Evolutionary conservation across 2,113 vertebrate species (phyloP), one percentile per base, ranked within the genome.

Genomic region (Toxotes chatareus): DNA sequence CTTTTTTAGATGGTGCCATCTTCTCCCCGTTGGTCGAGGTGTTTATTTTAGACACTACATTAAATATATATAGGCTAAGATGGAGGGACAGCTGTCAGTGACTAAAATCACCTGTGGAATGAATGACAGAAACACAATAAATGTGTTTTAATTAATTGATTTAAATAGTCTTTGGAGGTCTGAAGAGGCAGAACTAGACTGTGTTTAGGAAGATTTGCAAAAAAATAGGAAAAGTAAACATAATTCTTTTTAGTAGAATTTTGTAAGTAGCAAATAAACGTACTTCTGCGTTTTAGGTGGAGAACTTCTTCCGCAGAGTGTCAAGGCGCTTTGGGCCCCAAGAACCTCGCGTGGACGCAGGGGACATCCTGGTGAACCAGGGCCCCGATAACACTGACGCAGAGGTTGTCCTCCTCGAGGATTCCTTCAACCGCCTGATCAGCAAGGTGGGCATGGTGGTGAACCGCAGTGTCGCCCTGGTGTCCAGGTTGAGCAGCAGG

Each of bases 221-320:
- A 38, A 38, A 4, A 40, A 8, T 40, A 40, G 38, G 38, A 40
- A 40, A 7, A 9, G 38, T 51, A 9, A 51, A 51, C 21, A 21
- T 21, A 21, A 51, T 12, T 31, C 34, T 32, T 3, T 8, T 16
- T 36, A 7, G 36, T 27, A 27, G 27, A 27, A 27, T 27, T 27
- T 27, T 27, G 27, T 27, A 27, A 27, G 27, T 27, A 27, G 27
- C 27, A 34, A 36, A 34, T 38, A 19, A 71, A 60, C 10, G 19
- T 2, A 57, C 34, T 19, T 63, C 9, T 13, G 36, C 19, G 3
- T 34, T 78, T 36, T 74, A 99, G 97, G 94, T 97, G 60, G 93
- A 95, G 88, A 94, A 94, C 72, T 95, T 97, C 86, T 96, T 97
- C 85, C 92, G 83, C 76, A 95, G 93, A 74, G 93, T 97, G 57